Evolutionary conservation across 2,113 vertebrate species (phyloP).

Genomic region (Calcarius ornatus): DNA sequence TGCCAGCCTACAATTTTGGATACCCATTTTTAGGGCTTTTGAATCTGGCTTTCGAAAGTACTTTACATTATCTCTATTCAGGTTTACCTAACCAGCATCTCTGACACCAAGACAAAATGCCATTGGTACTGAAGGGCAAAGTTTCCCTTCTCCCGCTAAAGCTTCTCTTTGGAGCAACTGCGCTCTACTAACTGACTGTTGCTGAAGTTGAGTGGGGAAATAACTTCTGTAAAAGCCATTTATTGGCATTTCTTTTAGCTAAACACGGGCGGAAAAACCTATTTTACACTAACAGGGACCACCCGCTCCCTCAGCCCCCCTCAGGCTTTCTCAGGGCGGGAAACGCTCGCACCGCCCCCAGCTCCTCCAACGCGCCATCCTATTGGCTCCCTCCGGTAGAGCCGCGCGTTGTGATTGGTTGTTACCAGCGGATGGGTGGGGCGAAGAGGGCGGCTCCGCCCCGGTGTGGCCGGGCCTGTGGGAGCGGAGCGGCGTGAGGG

Average conservation of each 20-base stretch:
- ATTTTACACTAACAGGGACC: rapidly evolving
- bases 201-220: background rate
- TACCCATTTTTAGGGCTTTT: background rate
- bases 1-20: background rate
- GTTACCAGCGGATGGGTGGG: rapidly evolving
- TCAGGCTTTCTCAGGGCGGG: background rate
- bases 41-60: background rate
- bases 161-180: background rate
- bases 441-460: background rate
- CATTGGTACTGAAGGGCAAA: rapidly evolving
- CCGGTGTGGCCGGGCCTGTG: background rate
- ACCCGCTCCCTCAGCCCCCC: background rate
- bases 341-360: background rate
- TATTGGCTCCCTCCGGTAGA: background rate
- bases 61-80: background rate
- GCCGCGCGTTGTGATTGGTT: background rate
- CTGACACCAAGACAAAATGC: background rate
- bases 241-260: background rate
- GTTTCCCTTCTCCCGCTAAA: background rate
- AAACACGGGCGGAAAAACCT: rapidly evolving
- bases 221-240: background rate
- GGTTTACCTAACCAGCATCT: background rate
- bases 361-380: background rate
- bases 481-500: background rate
- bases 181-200: background rate